Base-by-base conservation (phyloP, 2,888 invertebrate species). In the Amphipoea oculea region DNA sequence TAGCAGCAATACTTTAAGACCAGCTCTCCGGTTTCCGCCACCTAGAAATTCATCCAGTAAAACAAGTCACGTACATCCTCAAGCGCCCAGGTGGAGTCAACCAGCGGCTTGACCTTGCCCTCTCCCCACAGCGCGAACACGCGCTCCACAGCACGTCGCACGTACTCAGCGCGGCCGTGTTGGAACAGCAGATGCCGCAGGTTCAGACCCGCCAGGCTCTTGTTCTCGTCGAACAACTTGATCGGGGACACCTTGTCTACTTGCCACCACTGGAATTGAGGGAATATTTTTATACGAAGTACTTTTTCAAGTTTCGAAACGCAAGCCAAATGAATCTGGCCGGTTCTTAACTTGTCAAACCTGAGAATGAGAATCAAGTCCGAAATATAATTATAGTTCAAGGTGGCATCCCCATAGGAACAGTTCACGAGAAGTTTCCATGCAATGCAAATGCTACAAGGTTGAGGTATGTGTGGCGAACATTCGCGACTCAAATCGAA, bases 211-310 rank as follows among this genome's bases (percentile, higher is more conserved):
- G 98, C 97, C 82, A 99, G 97, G 82, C 98, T 98, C 96, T 98
- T 98, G 97, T 99, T 99, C 95, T 99, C 99, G 91, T 99, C 99
- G 95, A 98, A 99, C 90, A 99, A 96, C 95, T 98, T 99, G 95
- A 99, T 97, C 12, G 99, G 99, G 7, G 98, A 98, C 86, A 99
- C 98, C 96, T 99, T 99, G 96, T 99, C 99, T 83, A 99, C 98
- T 96, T 99, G 99, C 99, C 99, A 99, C 99, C 99, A 99, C 98
- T 98, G 94, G 94, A 94, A 87, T 81, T 65, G 71, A 68, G 2
- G 54, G 11, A 42, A 78, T 12, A 57, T n/a, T 40, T 65, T 67
- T n/a, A 51, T 6, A 36, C n/a, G 5, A 42, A 40, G 14, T 2
- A 5, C 5, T 51, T 66, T 40, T 57, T 20, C 1, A 11, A 14